Base-by-base conservation (phyloP, 53 echinoderm and acorn worm genomes). In the Glandiceps talaboti region DNA sequence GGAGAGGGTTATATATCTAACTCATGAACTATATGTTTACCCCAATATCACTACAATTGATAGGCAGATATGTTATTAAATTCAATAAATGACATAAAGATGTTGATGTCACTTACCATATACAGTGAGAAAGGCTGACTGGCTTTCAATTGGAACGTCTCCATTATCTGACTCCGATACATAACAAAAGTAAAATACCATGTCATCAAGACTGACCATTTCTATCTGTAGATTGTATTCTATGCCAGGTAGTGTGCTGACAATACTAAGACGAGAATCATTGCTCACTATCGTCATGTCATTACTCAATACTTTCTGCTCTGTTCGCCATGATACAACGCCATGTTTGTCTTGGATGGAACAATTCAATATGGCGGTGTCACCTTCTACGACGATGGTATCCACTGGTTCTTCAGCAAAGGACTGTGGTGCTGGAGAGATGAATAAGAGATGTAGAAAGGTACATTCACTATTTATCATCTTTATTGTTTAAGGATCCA, bases 281-380 rank as follows among this genome's bases (percentile, higher is more conserved):
- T 6, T 12, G 64, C 6, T 45, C 6, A 45, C 64, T 20, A 45
- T 45, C 20, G 64, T 45, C 64, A 6, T 45, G 64, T 45, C 64
- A 6, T 45, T 20, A 20, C 20, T 45, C 64, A 45, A 20, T 45
- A 20, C 20, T 45, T 45, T 20, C 20, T 20, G 6, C 33, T 85
- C 84, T 32, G 83, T 86, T 0, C 84, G 84, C 92, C 96, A 96
- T n/a, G 91, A 88, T 0, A 89, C 64, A 14, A 83, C 73, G 1
- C 96, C 96, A 29, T 85, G 83, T 33, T 90, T 87, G 64, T 83
- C 76, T 6, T 88, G 74, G 14, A 96, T 85, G 6, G 96, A 83
- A 73, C 96, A 96, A 26, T 79, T 32, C 1, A 96, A 79, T 14
- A 82, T 79, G 10, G 82, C 85, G 6, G 87, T 82, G 30, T 32